These are phyloP conservation scores for Vollenhovia emeryi DNA, from an alignment of 1,140 invertebrate genomes.

Conservation along the genomic window DNA sequence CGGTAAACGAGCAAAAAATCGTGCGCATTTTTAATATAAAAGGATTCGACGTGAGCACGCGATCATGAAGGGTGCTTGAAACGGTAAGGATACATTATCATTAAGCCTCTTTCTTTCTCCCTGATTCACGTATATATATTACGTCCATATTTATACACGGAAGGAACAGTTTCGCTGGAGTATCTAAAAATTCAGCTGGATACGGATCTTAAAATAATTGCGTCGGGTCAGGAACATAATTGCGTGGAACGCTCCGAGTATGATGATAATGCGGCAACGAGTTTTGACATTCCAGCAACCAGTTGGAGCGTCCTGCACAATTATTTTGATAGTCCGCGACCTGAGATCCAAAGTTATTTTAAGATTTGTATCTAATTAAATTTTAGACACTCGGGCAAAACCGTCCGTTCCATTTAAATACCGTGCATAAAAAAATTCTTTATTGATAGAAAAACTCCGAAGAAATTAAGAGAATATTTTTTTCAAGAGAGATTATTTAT, in stretches of 20 bases:
- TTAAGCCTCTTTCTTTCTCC: background rate
- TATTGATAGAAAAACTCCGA: background rate
- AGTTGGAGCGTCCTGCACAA: no score
- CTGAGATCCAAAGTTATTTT: no score
- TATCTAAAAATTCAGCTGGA: no score
- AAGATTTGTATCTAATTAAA: background rate
- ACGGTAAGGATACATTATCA: background rate
- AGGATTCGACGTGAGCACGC: background rate
- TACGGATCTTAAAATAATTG: no score
- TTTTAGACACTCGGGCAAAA: background rate
- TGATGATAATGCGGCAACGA: no score
- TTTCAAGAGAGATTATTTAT: background rate
- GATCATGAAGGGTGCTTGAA: background rate
- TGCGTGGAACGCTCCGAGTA: no score
- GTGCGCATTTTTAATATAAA: slow-evolving; percentile 23
- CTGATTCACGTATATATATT: background rate
- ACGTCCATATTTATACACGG: no score
- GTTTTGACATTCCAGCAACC: no score
- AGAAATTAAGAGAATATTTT: background rate
- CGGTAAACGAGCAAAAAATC: slow-evolving; percentile 18
- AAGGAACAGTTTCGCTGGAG: no score
- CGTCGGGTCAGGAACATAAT: no score
- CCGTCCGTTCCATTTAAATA: background rate
- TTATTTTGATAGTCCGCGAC: no score
- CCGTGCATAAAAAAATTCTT: background rate